Conservation (phyloP, 2,113 vertebrate genomes). For the Eublepharis macularius region DNA sequence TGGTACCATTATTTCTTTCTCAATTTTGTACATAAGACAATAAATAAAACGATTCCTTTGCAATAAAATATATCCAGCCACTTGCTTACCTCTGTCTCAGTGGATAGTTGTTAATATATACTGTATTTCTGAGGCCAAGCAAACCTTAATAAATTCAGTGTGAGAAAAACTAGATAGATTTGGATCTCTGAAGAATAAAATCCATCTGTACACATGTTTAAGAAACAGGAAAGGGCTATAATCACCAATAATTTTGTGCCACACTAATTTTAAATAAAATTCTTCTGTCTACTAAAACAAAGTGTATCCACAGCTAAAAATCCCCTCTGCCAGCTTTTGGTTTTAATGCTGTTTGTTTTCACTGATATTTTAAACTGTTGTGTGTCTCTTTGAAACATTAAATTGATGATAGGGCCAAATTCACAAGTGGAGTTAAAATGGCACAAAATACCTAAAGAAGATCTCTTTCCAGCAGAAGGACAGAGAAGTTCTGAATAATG, state of each 20-base stretch:
- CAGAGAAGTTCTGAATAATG: constrained; percentile 43
- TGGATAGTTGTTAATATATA: constrained; percentile 20
- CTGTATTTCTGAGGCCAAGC: constrained; percentile 39
- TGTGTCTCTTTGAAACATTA: constrained; percentile 41
- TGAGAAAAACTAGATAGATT: constrained; percentile 4
- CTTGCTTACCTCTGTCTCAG: constrained; percentile 24
- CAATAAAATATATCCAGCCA: constrained; percentile 33
- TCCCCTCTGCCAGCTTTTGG: constrained; percentile 73
- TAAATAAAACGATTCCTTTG: constrained; percentile 29
- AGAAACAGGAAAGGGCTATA: constrained; percentile 59
- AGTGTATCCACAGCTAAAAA: constrained; percentile 70
- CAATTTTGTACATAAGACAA: constrained; percentile 40
- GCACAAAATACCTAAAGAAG: constrained; percentile 44
- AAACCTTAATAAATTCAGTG: constrained; percentile 39
- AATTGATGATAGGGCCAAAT: constrained; percentile 53
- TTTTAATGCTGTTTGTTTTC: constrained; percentile 74
- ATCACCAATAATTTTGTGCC: constrained; percentile 65
- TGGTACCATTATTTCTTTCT: constrained; percentile 60
- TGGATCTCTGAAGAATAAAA: constrained; percentile 50
- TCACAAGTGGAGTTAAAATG: constrained; percentile 60
- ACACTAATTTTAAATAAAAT: constrained; percentile 62
- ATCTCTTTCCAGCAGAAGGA: constrained; percentile 36
- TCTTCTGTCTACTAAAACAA: constrained; percentile 66
- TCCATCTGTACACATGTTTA: constrained; percentile 34
- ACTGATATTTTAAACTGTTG: constrained; percentile 37